Conservation (phyloP, 1,140 invertebrate species). For the Lasioglossum baleicum region DNA sequence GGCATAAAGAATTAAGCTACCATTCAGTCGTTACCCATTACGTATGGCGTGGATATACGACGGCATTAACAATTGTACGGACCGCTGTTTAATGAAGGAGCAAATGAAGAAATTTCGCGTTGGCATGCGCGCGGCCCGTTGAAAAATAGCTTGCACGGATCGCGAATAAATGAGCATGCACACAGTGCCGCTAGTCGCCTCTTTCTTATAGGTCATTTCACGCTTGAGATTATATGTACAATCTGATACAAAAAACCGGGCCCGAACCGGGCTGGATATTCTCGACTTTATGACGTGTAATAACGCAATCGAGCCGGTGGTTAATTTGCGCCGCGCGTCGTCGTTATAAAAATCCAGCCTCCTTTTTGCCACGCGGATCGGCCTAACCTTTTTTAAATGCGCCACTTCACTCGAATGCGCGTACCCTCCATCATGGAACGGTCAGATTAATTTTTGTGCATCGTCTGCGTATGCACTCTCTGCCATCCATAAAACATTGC, state of each 20-base stretch:
- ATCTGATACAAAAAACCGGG: slow-evolving; percentile 38
- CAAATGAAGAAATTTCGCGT: slow-evolving; percentile 17
- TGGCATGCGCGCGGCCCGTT: background rate
- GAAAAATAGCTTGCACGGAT: slow-evolving; percentile 10
- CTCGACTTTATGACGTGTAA: slow-evolving; percentile 60
- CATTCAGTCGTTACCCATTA: too few relatives aligned
- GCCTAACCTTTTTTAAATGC: background rate
- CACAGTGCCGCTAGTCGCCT: slow-evolving; percentile 1
- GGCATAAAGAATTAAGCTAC: too few relatives aligned
- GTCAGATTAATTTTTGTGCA: background rate
- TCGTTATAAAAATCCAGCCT: background rate
- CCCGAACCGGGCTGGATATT: slow-evolving; percentile 59
- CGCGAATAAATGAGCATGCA: slow-evolving; percentile 9
- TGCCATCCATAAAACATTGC: too few relatives aligned
- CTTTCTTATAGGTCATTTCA: slow-evolving; percentile 51
- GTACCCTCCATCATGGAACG: background rate
- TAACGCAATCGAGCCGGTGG: slow-evolving; percentile 30
- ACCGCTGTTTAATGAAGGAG: too few relatives aligned
- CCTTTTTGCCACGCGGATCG: background rate
- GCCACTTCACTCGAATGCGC: background rate
- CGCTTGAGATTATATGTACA: slow-evolving; percentile 60
- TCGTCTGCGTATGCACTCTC: background rate
- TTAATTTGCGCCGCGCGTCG: slow-evolving; percentile 8
- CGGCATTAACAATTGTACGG: too few relatives aligned
- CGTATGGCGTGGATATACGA: too few relatives aligned